phyloP scores from a whole-genome alignment of 2,888 invertebrate genomes.

The Endomychus coccineus region DNA sequence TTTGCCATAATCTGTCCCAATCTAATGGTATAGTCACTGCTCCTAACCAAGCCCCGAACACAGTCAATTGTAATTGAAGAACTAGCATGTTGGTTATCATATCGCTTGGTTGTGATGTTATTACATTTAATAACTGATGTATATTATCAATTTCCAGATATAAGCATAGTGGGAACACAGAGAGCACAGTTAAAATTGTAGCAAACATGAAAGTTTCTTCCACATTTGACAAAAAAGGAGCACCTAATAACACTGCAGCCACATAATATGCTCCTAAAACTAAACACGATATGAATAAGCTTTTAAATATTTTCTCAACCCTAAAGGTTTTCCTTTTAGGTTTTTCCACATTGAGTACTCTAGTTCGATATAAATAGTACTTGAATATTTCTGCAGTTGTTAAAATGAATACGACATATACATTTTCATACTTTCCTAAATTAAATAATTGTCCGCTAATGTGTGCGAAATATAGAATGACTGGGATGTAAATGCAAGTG shows the following conservation, averaged over 20 bases:
- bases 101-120: constrained; percentile 47
- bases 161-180: constrained; percentile 56
- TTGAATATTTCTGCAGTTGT: constrained; percentile 51
- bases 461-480: constrained; percentile 50
- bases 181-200: constrained; percentile 52
- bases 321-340: constrained; percentile 27
- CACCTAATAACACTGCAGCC: constrained; percentile 60
- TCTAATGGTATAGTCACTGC: constrained; percentile 81
- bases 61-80: constrained; percentile 50
- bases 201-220: constrained; percentile 64
- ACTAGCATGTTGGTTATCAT: constrained; percentile 52
- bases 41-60: constrained; percentile 77
- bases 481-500: constrained; percentile 57
- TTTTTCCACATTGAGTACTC: constrained; percentile 35
- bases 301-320: constrained; percentile 48
- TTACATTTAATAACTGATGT: constrained; percentile 49
- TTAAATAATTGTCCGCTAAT: constrained; percentile 53
- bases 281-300: constrained; percentile 43
- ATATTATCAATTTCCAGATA: constrained; percentile 54
- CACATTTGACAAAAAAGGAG: constrained; percentile 54
- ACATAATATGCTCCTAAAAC: constrained; percentile 51
- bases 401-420: constrained; percentile 39
- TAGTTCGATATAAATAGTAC: constrained; percentile 31
- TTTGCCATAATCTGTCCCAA: constrained; percentile 88
- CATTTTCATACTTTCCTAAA: constrained; percentile 50